Percentiles rank a stretch among this genome's conserved stretches.
Evolutionary conservation across 2,113 vertebrate species (phyloP).

Genomic region (Geococcyx californianus): DNA sequence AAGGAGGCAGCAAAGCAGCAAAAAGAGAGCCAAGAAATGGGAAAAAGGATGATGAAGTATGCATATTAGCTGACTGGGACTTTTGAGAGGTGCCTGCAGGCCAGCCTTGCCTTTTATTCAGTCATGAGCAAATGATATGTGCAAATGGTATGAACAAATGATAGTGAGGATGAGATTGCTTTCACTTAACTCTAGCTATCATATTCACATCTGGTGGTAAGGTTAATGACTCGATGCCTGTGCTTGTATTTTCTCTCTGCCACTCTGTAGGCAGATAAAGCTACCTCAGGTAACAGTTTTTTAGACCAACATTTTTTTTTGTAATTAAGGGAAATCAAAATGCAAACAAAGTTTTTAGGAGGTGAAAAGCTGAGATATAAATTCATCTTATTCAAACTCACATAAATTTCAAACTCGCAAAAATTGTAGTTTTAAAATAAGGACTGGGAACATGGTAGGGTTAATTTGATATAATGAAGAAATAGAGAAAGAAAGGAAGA

Average conservation of each 20-base stretch:
- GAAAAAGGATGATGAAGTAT: not conserved
- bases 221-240: not conserved
- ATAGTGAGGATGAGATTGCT: not conserved
- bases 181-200: not conserved
- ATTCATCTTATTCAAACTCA: not conserved
- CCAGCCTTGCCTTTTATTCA: not conserved
- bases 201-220: not conserved
- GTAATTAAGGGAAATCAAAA: not conserved
- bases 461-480: not conserved
- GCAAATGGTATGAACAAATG: not conserved
- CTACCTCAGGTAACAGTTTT: not conserved
- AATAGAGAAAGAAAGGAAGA: too few relatives aligned
- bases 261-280: not conserved
- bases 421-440: not conserved
- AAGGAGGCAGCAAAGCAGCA: not conserved
- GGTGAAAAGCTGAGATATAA: not conserved
- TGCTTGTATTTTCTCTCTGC: not conserved
- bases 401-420: not conserved
- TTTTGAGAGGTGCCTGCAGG: not conserved
- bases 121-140: not conserved
- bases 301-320: not conserved
- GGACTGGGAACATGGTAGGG: not conserved
- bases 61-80: rapidly evolving
- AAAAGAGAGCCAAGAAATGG: not conserved
- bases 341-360: not conserved